A percentile compares a stretch with the other conserved stretches of the same genome.
These are phyloP conservation scores for Phalanger gymnotis DNA, from an alignment of 2,797 vertebrate genomes.

Conservation along the genomic window DNA sequence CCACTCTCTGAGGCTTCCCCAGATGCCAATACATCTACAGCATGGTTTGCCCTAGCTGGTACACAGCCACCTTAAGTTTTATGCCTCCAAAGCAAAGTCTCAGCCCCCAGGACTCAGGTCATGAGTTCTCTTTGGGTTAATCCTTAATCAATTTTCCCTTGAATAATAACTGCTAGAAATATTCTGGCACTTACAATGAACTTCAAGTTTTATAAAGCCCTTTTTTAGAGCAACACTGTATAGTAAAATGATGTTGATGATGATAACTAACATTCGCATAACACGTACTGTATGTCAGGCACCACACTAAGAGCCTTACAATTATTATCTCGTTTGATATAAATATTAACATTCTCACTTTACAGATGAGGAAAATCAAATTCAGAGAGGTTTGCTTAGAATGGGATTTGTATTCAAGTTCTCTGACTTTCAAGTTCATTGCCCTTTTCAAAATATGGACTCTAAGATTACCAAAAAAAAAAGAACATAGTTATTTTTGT, in stretches of 20 bases:
- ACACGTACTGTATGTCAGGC: neutral
- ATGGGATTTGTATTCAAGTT: neutral
- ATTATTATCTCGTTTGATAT: neutral
- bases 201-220: neutral
- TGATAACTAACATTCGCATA: neutral
- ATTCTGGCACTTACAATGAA: neutral
- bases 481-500: too few species aligned
- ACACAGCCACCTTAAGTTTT: neutral
- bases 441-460: too few species aligned
- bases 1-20: neutral
- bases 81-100: neutral
- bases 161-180: neutral
- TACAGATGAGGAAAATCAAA: neutral
- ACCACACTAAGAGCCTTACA: neutral
- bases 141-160: neutral
- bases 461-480: neutral
- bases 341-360: neutral
- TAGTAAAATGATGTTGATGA: neutral
- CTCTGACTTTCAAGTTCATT: neutral
- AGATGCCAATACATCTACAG: neutral
- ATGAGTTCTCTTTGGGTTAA: neutral
- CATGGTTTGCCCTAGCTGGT: neutral
- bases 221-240: neutral
- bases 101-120: neutral
- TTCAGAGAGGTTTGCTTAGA: neutral